Conservation (phyloP, 2,113 vertebrate genomes). For the Danionella cerebrum region DNA sequence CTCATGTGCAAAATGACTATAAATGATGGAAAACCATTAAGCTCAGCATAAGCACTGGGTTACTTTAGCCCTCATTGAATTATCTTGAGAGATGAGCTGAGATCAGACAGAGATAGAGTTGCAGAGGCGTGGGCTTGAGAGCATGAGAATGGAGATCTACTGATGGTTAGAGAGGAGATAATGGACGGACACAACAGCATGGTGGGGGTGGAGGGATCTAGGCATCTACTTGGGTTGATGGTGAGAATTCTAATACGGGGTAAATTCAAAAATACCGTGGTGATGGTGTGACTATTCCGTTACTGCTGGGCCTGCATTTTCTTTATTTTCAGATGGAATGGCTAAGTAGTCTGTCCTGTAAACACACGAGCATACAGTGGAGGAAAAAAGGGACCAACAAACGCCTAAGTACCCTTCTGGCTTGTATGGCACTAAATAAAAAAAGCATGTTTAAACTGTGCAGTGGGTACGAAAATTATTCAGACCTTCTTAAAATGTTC, state of each 20-base stretch:
- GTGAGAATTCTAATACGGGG: constrained; percentile 31
- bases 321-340: constrained; percentile 91
- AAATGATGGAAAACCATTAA: neutral
- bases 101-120: neutral
- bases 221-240: constrained; percentile 44
- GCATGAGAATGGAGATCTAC: neutral
- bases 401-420: too few relatives aligned
- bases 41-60: neutral
- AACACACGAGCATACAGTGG: constrained; percentile 46
- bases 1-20: neutral
- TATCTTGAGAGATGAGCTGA: neutral
- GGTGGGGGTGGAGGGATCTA: neutral
- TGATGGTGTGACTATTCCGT: constrained; percentile 66
- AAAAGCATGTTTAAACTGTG: too few relatives aligned
- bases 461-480: too few relatives aligned
- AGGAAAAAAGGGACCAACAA: too few relatives aligned
- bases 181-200: neutral
- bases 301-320: constrained; percentile 76
- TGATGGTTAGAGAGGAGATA: constrained; percentile 11
- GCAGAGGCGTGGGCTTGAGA: neutral
- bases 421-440: too few relatives aligned
- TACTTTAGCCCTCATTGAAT: neutral
- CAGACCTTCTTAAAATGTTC: too few relatives aligned
- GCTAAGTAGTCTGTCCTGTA: constrained; percentile 91
- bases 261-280: constrained; percentile 63